Conservation (phyloP, 2,797 vertebrate genomes). For the Periparus ater region DNA sequence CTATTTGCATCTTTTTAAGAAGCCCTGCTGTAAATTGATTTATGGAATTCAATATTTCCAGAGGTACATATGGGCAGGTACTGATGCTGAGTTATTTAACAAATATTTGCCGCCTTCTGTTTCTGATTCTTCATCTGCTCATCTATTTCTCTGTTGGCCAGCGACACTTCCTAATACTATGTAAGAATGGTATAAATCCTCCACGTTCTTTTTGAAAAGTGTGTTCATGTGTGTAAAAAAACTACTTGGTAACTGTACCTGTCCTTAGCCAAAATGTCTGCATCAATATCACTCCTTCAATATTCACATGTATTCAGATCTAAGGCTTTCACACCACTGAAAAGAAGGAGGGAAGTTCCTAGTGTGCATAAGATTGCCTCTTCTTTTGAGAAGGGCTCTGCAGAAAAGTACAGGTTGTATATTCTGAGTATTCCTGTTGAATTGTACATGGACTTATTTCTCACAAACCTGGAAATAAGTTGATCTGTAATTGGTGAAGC, state of each 20-base stretch:
- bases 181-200: background rate
- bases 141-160: background rate
- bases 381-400: background rate
- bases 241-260: background rate
- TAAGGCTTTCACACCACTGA: background rate
- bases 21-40: background rate
- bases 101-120: background rate
- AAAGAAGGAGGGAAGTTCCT: background rate
- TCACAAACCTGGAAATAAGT: background rate
- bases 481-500: background rate
- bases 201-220: background rate
- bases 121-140: background rate
- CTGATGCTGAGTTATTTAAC: background rate
- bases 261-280: background rate
- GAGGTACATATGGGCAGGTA: background rate
- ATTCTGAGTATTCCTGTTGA: background rate
- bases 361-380: background rate
- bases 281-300: background rate
- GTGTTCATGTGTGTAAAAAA: background rate
- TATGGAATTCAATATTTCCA: background rate
- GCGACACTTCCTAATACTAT: background rate
- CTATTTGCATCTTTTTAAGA: background rate
- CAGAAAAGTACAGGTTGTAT: background rate
- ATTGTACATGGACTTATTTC: background rate
- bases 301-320: background rate